Evolutionary conservation across 2,888 invertebrate species (phyloP).

Genomic region (Stramonita haemastoma): DNA sequence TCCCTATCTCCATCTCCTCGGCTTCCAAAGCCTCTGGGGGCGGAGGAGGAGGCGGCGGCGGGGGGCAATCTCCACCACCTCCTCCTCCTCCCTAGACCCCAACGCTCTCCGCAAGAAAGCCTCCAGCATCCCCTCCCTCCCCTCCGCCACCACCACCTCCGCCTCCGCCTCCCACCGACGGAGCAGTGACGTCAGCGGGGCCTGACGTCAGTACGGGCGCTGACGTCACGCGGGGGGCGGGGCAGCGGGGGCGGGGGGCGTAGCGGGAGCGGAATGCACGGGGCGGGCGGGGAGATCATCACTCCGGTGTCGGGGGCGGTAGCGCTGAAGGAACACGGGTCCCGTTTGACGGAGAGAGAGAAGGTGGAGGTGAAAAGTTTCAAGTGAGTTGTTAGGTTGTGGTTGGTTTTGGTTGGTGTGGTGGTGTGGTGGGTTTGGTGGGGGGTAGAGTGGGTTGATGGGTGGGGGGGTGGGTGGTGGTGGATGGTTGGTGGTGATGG

Average conservation of each 20-base stretch:
- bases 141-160: not conserved
- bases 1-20: not conserved
- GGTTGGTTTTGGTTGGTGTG: not conserved
- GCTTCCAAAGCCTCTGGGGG: constrained; percentile 4
- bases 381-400: not conserved
- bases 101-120: not conserved
- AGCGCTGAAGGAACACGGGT: not conserved
- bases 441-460: too few species aligned
- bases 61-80: not conserved
- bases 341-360: constrained; percentile 25
- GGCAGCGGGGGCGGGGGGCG: not conserved
- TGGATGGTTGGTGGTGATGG: not conserved
- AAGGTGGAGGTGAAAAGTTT: constrained; percentile 24
- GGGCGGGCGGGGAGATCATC: not conserved
- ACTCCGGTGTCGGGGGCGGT: not conserved
- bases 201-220: not conserved
- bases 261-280: not conserved
- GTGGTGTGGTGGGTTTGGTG: not conserved
- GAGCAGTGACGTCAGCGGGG: constrained; percentile 2
- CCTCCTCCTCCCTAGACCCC: constrained; percentile 10
- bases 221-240: not conserved
- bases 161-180: not conserved
- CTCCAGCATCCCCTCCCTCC: not conserved
- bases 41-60: not conserved
- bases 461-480: not conserved